Evolutionary conservation across 2,113 vertebrate genomes (phyloP).

Genomic region (Laterallus jamaicensis): DNA sequence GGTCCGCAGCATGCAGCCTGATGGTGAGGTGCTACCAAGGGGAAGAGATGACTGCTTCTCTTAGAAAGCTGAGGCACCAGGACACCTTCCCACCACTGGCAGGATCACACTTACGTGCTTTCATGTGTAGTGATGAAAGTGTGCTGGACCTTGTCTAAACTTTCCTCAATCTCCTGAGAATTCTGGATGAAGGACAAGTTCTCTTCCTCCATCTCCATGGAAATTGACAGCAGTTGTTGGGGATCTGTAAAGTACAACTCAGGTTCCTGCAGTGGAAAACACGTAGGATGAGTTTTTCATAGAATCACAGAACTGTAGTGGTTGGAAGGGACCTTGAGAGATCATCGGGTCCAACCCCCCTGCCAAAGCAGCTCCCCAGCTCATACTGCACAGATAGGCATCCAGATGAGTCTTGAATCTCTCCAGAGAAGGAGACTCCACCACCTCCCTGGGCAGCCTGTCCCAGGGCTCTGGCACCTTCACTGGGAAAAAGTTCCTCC

Average conservation of each 20-base stretch:
- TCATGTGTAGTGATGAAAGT: slow-evolving; percentile 69
- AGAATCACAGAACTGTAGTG: too few species aligned
- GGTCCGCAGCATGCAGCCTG: neutral
- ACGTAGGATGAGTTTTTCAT: fast-evolving
- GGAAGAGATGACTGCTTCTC: neutral
- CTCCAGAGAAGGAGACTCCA: too few species aligned
- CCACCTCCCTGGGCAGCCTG: too few species aligned
- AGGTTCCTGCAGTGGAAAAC: slow-evolving; percentile 66
- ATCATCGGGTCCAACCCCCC: too few species aligned
- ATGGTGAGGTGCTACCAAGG: neutral
- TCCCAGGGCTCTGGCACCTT: too few species aligned
- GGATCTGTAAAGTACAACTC: slow-evolving; percentile 90
- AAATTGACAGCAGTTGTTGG: slow-evolving; percentile 83
- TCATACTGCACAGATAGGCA: too few species aligned
- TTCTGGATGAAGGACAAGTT: slow-evolving; percentile 87
- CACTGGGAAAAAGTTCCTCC: too few species aligned
- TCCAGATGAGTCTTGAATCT: too few species aligned
- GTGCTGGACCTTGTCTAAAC: slow-evolving; percentile 75
- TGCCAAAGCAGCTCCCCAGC: too few species aligned
- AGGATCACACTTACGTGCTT: slow-evolving; percentile 77
- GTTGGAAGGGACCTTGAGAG: too few species aligned
- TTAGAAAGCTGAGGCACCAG: neutral
- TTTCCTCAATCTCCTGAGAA: slow-evolving; percentile 80
- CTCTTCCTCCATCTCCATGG: slow-evolving; percentile 86
- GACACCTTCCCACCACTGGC: neutral